Evolutionary conservation across 2,888 invertebrate species (phyloP), one percentile per base, ranked within the genome.

Genomic region (Hirtodrosophila confusa): DNA sequence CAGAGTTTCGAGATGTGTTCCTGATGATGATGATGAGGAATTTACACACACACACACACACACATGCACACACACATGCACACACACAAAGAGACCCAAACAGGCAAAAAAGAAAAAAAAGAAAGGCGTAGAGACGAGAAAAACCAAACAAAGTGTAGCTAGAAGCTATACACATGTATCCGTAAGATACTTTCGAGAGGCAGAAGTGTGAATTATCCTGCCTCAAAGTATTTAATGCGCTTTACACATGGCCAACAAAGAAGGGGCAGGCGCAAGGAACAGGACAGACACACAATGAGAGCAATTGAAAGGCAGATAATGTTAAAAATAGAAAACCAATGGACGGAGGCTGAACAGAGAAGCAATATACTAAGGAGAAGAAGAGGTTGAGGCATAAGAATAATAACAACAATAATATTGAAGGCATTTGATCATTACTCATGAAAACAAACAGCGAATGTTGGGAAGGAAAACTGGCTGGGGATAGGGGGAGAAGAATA

Each of bases 151-250:
- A 44, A 63, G 56, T 63, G 86, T 79, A 75, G 79, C 79, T 69
- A 43, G 39, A 45, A 86, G 68, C 48, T 55, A 62, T 60, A 65
- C 64, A 61, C 47, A 68, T 58, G 74, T 77, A 77, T 87, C 86
- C 53, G 85, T 65, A 65, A 76, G 72, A 86, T 80, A 62, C 67
- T 39, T 57, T 36, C 39, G 50, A 41, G 33, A 37, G 45, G 41
- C 40, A 63, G 40, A 80, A 65, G 87, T 82, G 82, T 82, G 82
- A 82, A 88, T 86, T 82, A 82, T 82, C 88, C 88, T 75, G 86
- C 82, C 88, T 77, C 64, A 85, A 88, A 83, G 83, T 88, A 83
- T 88, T 83, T 83, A 83, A 83, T 87, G 86, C 83, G 83, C 82
- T 80, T 80, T 75, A 78, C 88, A 80, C 75, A 80, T 76, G 84